phyloP scores from a whole-genome alignment of 2,797 vertebrate genomes.

The Leptoclinus maculatus region DNA sequence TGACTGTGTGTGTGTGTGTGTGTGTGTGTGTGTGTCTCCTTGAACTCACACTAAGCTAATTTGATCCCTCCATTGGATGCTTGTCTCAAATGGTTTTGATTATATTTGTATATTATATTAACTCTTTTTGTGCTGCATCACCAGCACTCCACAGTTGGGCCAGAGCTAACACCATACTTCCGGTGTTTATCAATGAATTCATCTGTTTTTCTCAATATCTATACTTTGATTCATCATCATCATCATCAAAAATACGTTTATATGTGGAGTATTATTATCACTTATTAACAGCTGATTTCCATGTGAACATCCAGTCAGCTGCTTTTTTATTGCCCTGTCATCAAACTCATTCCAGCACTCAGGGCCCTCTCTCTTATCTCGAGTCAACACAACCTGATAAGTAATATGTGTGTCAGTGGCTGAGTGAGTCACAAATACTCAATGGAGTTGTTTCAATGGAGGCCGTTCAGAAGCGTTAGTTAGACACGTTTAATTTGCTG shows the following conservation, averaged over 20 bases:
- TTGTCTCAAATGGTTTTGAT: not conserved
- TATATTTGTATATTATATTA: not conserved
- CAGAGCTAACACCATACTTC: not conserved
- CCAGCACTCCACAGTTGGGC: not conserved
- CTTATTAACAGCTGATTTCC: not conserved
- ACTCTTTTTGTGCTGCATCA: not conserved
- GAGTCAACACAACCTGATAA: constrained; percentile 60
- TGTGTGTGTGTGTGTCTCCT: not conserved
- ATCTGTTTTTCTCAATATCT: not conserved
- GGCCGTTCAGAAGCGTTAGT: not conserved
- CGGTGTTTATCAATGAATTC: not conserved
- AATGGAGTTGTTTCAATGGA: not conserved
- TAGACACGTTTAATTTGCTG: not conserved
- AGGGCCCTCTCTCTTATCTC: constrained; percentile 57
- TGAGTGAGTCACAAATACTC: not conserved
- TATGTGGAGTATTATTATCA: not conserved
- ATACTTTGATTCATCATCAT: not conserved
- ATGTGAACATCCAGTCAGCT: not conserved
- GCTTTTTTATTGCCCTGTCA: constrained; percentile 40
- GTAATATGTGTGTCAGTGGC: constrained; percentile 19
- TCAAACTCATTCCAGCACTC: constrained; percentile 61
- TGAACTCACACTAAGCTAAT: not conserved
- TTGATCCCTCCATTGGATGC: not conserved
- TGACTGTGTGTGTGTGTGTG: not conserved
- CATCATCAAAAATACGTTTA: not conserved